Conservation (phyloP, 2,888 invertebrate species). For the Baronia brevicornis region DNA sequence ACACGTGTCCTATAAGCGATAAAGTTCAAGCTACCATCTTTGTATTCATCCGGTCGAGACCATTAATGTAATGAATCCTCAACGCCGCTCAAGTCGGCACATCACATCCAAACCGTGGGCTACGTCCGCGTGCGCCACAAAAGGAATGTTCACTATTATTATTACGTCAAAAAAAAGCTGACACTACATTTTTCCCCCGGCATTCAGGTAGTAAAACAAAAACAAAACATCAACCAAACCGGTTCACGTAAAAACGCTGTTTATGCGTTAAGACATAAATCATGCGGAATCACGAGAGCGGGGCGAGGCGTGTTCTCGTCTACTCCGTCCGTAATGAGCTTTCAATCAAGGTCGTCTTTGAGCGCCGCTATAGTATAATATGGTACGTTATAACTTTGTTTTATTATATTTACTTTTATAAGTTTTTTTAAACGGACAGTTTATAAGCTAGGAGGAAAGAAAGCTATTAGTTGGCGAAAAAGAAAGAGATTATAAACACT, state of each 20-base stretch:
- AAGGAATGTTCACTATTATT: conserved; percentile 72
- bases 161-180: conserved; percentile 61
- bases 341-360: conserved; percentile 32
- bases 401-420: conserved; percentile 40
- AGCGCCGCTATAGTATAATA: conserved; percentile 68
- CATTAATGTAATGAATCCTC: conserved; percentile 73
- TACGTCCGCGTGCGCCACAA: conserved; percentile 68
- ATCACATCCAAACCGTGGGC: conserved; percentile 57
- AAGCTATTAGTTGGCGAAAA: conserved; percentile 15
- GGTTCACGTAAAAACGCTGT: conserved; percentile 52
- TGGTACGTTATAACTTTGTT: conserved; percentile 42
- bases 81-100: conserved; percentile 55
- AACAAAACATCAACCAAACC: conserved; percentile 48
- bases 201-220: conserved; percentile 68
- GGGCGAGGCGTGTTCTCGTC: conserved; percentile 52
- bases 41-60: conserved; percentile 67
- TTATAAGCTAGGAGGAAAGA: conserved; percentile 6
- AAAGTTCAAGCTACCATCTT: conserved; percentile 63
- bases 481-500: conserved; percentile 35
- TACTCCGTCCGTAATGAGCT: conserved; percentile 20
- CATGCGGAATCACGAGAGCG: conserved; percentile 63
- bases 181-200: conserved; percentile 59
- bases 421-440: conserved; percentile 16
- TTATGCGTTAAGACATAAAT: conserved; percentile 64
- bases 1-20: conserved; percentile 51